Conservation (phyloP, 2,888 invertebrate genomes). For the Lasioglossum leucozonium region DNA sequence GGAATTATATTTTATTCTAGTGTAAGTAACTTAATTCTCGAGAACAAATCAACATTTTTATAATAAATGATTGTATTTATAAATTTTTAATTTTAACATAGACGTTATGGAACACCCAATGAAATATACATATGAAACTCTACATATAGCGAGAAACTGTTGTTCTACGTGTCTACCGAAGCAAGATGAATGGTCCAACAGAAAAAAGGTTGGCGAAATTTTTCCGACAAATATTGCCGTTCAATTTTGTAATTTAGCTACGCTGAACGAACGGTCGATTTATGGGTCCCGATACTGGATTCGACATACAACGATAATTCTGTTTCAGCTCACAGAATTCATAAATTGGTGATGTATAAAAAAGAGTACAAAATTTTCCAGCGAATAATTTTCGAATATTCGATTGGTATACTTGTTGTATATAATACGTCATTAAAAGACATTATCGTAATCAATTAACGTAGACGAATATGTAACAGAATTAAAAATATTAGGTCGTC, state of each 20-base stretch:
- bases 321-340: background rate
- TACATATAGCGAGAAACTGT: background rate
- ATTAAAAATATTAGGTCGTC: too few relatives aligned
- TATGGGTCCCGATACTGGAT: slow-evolving; percentile 13
- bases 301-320: background rate
- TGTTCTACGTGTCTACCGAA: background rate
- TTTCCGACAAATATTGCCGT: slow-evolving; percentile 30
- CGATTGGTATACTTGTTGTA: background rate
- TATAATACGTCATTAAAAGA: background rate
- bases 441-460: background rate
- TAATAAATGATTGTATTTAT: background rate
- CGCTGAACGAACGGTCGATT: background rate
- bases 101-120: background rate
- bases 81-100: too few relatives aligned
- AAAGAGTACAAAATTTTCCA: background rate
- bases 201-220: slow-evolving; percentile 20
- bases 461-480: background rate
- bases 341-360: background rate
- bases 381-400: background rate
- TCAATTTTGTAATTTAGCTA: slow-evolving; percentile 30
- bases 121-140: background rate
- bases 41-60: background rate
- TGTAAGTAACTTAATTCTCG: background rate
- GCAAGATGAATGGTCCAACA: slow-evolving; percentile 2
- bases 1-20: background rate